Evolutionary conservation across 2,113 vertebrate species (phyloP).

Genomic region (Istiophorus platypterus): DNA sequence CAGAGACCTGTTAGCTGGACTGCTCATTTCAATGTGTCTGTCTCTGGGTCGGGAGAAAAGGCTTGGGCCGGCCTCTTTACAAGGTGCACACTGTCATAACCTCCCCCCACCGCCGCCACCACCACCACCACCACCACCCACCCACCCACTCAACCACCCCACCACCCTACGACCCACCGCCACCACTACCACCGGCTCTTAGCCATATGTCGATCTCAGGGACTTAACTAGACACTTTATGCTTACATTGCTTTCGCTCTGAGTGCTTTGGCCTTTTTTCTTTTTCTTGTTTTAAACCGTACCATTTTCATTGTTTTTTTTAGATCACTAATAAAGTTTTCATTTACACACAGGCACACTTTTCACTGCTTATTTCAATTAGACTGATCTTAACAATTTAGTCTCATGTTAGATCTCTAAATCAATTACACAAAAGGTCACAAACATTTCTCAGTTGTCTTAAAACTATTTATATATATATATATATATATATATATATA

Average conservation of each 20-base stretch:
- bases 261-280: background rate
- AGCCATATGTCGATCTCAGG: constrained; percentile 77
- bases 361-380: constrained; percentile 2
- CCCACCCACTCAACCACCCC: too few species aligned
- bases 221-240: constrained; percentile 81
- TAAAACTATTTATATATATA: background rate
- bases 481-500: too few species aligned
- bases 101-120: background rate
- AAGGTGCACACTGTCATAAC: constrained; percentile 63
- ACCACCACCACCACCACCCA: too few species aligned
- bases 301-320: constrained; percentile 28
- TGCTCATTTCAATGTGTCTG: constrained; percentile 89
- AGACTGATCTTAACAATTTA: background rate
- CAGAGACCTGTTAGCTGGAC: constrained; percentile 87
- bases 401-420: constrained; percentile 2
- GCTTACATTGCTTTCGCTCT: constrained; percentile 74
- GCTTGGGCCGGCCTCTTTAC: constrained; percentile 68
- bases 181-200: constrained; percentile 61
- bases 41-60: constrained; percentile 85
- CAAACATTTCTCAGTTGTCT: background rate
- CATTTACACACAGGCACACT: constrained; percentile 21
- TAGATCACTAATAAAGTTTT: constrained; percentile 10
- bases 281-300: constrained; percentile 7
- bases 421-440: background rate
- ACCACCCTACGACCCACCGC: background rate